Percentiles rank a stretch among this genome's conserved stretches.
Conservation (phyloP, 1,140 invertebrate species). For the Drosophila setifemur region DNA sequence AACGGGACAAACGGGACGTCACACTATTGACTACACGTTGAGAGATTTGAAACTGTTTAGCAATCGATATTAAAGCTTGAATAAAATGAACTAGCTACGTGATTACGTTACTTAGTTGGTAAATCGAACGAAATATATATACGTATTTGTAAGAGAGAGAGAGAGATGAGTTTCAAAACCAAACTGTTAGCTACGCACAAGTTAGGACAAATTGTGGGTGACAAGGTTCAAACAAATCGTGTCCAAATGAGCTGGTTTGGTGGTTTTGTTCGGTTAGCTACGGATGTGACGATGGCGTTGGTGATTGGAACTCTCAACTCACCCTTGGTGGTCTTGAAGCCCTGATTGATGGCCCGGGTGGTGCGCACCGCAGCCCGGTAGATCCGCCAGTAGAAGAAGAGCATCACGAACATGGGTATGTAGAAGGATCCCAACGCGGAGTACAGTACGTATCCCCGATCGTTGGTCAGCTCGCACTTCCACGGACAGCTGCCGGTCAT, state of each 20-base stretch:
- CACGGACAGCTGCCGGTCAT: slow-evolving; percentile 87
- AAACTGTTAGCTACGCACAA: slow-evolving; percentile 77
- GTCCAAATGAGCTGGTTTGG: slow-evolving; percentile 49
- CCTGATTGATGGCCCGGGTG: slow-evolving; percentile 87
- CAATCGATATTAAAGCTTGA: slow-evolving; percentile 62
- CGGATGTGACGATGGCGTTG: background rate
- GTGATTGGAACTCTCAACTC: slow-evolving; percentile 29
- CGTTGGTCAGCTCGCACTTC: slow-evolving; percentile 95
- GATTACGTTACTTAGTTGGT: slow-evolving; percentile 60
- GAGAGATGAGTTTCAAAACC: slow-evolving; percentile 49
- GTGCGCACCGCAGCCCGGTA: slow-evolving; percentile 91
- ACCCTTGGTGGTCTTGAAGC: slow-evolving; percentile 95
- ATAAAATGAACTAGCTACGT: slow-evolving; percentile 73
- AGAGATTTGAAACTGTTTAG: slow-evolving; percentile 63
- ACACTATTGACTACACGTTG: slow-evolving; percentile 74
- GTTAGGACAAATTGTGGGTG: slow-evolving; percentile 56
- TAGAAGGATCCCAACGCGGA: slow-evolving; percentile 96
- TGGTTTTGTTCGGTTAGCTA: slow-evolving; percentile 17
- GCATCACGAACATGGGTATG: slow-evolving; percentile 96
- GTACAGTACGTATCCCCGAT: slow-evolving; percentile 94
- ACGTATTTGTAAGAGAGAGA: slow-evolving; percentile 25
- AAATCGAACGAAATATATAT: slow-evolving; percentile 31
- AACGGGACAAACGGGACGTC: slow-evolving; percentile 61
- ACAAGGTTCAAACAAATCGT: slow-evolving; percentile 46
- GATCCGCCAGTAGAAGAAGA: slow-evolving; percentile 95